These are phyloP conservation scores for Melierax canorus DNA, from an alignment of 2,113 vertebrate species.

Conservation along the genomic window DNA sequence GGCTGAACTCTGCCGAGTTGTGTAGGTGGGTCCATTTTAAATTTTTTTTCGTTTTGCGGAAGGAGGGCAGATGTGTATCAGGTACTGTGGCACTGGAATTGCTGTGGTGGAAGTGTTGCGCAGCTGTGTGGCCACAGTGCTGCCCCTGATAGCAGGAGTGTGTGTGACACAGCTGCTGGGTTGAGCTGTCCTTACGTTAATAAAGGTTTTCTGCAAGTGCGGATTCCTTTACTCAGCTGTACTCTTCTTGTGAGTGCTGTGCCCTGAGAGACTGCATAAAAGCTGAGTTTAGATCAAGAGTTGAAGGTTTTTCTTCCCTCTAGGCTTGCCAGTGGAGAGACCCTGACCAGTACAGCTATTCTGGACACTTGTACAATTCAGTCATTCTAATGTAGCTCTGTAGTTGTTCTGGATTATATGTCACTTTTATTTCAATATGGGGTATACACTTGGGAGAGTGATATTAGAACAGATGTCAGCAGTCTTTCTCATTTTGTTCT, in stretches of 20 bases:
- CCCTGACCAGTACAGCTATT: background rate
- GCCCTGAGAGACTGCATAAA: background rate
- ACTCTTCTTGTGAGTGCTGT: background rate
- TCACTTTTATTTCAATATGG: background rate
- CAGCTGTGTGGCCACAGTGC: background rate
- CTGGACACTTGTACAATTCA: background rate
- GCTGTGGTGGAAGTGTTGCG: background rate
- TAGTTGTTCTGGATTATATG: background rate
- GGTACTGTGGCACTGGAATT: background rate
- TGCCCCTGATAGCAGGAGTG: background rate
- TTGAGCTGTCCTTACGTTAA: background rate
- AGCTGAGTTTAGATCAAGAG: background rate
- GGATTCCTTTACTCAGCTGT: background rate
- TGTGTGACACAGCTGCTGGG: background rate
- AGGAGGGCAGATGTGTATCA: background rate
- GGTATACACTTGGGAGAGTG: background rate
- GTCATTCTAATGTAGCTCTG: background rate
- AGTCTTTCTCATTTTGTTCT: background rate
- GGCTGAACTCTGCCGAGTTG: background rate
- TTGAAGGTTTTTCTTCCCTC: background rate
- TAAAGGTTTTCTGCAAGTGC: background rate
- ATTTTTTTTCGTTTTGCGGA: background rate
- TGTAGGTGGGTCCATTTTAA: background rate
- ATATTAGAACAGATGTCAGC: background rate
- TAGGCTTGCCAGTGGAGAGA: background rate